Percentiles rank a stretch among this genome's conserved stretches.
phyloP scores from a whole-genome alignment of 2,888 invertebrate species.

The Acanthosepion esculentum region DNA sequence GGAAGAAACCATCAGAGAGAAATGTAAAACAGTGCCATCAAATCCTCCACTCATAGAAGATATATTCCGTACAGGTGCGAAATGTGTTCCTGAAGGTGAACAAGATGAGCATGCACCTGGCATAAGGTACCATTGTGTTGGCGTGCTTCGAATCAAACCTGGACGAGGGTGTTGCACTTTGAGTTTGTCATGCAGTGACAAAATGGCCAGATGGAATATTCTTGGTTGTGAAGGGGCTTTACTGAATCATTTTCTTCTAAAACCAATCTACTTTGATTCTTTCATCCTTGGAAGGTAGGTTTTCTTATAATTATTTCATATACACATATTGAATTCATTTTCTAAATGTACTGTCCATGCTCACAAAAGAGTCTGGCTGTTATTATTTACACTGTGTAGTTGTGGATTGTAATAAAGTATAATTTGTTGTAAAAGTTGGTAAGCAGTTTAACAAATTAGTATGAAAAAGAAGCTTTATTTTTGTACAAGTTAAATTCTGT shows the following conservation, averaged over 20 bases:
- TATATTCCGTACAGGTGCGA: slow-evolving; percentile 90
- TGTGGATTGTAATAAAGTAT: no score
- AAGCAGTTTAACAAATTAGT: no score
- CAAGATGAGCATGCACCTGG: slow-evolving; percentile 81
- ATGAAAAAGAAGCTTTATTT: no score
- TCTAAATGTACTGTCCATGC: no score
- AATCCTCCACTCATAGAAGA: slow-evolving; percentile 59
- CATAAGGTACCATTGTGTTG: slow-evolving; percentile 81
- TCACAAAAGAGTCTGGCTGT: no score
- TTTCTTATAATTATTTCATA: neutral
- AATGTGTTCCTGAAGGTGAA: slow-evolving; percentile 79
- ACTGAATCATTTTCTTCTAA: slow-evolving; percentile 81
- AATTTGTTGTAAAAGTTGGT: no score
- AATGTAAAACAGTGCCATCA: neutral
- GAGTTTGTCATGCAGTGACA: slow-evolving; percentile 95
- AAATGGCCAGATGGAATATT: slow-evolving; percentile 90
- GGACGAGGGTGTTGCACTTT: slow-evolving; percentile 91
- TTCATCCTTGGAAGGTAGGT: slow-evolving; percentile 82
- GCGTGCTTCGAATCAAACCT: slow-evolving; percentile 88
- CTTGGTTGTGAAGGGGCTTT: slow-evolving; percentile 89
- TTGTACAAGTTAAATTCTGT: no score
- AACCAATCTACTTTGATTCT: slow-evolving; percentile 82
- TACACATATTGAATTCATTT: no score
- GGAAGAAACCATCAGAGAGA: neutral
- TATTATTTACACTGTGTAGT: no score